Percentiles rank a stretch among this genome's conserved stretches.
Evolutionary conservation across 2,113 vertebrate species (phyloP).

Genomic region (Xiphophorus maculatus): DNA sequence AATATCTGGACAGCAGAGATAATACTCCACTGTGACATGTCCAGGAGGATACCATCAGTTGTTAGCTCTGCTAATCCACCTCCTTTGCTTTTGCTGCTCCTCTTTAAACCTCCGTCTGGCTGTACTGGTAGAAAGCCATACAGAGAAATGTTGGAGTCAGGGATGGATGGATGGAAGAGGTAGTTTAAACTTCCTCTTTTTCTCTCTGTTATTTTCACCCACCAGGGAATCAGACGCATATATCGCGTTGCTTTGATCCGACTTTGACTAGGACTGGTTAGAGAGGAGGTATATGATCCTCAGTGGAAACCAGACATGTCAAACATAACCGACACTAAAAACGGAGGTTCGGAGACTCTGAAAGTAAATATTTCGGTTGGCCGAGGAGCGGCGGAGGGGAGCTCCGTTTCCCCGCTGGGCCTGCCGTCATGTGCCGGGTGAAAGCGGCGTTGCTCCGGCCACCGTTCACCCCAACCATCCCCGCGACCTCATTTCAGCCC

Average conservation of each 20-base stretch:
- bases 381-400: not conserved
- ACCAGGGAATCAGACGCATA: not conserved
- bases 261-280: not conserved
- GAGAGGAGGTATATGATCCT: not conserved
- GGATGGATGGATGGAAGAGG: no score
- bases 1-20: no score
- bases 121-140: no score
- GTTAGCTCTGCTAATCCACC: no score
- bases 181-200: not conserved
- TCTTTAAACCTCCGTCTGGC: no score
- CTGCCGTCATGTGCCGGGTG: constrained; percentile 60
- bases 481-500: rapidly evolving
- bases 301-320: not conserved
- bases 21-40: no score
- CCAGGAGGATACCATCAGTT: no score
- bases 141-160: no score
- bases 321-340: not conserved
- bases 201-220: no score
- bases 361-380: not conserved
- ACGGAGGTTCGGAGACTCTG: not conserved
- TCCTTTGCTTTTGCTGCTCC: no score
- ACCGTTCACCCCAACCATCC: rapidly evolving
- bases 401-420: constrained; percentile 25
- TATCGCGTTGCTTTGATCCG: not conserved
- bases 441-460: constrained; percentile 2